Base-by-base conservation (phyloP, 30 jellyfish, hydroid and myxozoan genomes). In the Mastigias papua region DNA sequence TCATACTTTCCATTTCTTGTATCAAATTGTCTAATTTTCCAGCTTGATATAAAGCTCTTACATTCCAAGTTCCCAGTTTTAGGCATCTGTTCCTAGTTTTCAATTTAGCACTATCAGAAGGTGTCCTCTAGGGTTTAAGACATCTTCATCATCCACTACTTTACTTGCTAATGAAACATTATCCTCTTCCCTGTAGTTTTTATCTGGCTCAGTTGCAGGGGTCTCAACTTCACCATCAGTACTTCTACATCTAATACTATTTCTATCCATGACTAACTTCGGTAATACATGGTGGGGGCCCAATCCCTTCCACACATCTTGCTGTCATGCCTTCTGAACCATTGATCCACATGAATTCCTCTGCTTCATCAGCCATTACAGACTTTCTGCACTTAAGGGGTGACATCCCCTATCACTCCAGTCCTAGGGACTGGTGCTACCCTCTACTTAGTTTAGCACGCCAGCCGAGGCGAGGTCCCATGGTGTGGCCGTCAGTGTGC, bases 311-410 rank as follows among this genome's bases (percentile, higher is more conserved):
- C 79, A 67, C 79, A 67, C 79, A 67, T 31, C 50, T 67, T 67
- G 79, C 79, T 67, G 9, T 21, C 50, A 67, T 67, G 79, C 79
- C 79, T 67, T 67, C 50, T 7, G 50, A 67, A 33, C 50, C 79
- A 31, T 67, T 67, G 79, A 22, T 33, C 79, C 34, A 21, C 23
- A 67, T 22, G 50, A 31, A 31, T 22, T 67, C 79, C 34, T 67
- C 79, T 31, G 79, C 49, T 49, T 67, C 50, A 6, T 67, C 49
- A 17, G 34, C 79, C 79, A 67, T 31, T 67, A 9, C 9, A 67
- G 79, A 23, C 79, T 67, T 67, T 67, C 13, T 42, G 54, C 54
- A 60, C 72, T 60, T 60, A 60, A 10, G 72, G 72, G 72, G 13
- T 60, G n/a, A 60, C 72, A 6, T 10, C 72, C 72, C 72, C 72